A percentile compares a stretch with the other conserved stretches of the same genome.
Conservation (phyloP, 2,888 invertebrate species). For the Seira ritae region DNA sequence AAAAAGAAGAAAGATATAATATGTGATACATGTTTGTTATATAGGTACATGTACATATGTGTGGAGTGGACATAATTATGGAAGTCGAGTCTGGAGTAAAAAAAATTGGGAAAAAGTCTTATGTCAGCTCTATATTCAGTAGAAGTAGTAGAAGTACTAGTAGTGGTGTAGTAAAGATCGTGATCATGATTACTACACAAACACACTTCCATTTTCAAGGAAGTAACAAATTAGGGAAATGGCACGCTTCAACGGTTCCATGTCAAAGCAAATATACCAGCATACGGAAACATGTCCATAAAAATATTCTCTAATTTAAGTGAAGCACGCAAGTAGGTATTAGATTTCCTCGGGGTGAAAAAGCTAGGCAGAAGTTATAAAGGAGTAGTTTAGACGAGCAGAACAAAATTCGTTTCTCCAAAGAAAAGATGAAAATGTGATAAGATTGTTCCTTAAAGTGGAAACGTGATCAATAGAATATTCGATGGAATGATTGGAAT, state of each 20-base stretch:
- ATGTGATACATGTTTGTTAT: too few relatives aligned
- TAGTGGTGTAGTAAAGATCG: too few relatives aligned
- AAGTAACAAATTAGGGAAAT: constrained; percentile 6
- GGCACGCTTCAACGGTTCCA: background rate
- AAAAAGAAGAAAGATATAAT: background rate
- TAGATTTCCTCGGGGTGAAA: constrained; percentile 2
- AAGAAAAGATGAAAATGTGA: background rate
- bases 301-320: background rate
- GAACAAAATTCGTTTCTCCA: too few relatives aligned
- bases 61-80: constrained; percentile 4
- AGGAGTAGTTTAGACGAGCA: background rate
- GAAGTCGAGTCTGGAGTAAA: background rate
- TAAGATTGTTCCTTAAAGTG: background rate
- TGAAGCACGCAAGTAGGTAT: constrained; percentile 2
- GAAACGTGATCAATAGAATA: constrained; percentile 10
- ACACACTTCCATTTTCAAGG: background rate
- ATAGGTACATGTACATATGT: too few relatives aligned
- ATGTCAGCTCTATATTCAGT: too few relatives aligned
- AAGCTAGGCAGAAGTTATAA: background rate
- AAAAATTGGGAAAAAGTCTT: background rate
- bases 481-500: constrained; percentile 8
- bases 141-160: too few relatives aligned
- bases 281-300: background rate
- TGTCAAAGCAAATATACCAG: background rate
- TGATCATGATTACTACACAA: background rate